These are phyloP conservation scores for Malaclemys terrapin DNA, from an alignment of 2,113 vertebrate genomes.

Conservation along the genomic window DNA sequence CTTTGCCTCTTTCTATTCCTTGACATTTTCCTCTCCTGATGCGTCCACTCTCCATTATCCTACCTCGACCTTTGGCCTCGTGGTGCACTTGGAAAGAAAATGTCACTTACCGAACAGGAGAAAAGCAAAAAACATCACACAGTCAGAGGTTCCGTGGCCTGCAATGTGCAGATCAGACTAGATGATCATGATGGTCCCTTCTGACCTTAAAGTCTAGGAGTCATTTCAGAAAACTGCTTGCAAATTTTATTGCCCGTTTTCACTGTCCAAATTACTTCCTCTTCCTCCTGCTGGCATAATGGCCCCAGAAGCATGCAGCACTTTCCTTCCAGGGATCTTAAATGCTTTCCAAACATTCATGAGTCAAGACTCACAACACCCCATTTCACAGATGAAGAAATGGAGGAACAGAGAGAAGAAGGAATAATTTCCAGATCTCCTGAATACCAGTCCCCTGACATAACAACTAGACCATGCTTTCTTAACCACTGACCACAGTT, in stretches of 20 bases:
- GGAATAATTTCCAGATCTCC: not conserved
- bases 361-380: not conserved
- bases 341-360: not conserved
- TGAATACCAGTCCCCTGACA: not conserved
- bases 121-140: not conserved
- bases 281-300: not conserved
- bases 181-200: not conserved
- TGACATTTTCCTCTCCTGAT: not conserved
- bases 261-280: not conserved
- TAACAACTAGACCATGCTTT: not conserved
- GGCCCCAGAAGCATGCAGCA: not conserved
- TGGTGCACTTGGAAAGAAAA: not conserved
- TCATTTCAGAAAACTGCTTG: not conserved
- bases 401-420: not conserved
- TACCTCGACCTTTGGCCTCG: not conserved
- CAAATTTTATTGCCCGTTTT: not conserved
- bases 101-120: not conserved
- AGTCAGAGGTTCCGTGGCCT: not conserved
- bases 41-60: not conserved
- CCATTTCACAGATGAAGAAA: not conserved
- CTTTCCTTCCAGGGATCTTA: not conserved
- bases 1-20: not conserved
- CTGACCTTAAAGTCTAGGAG: not conserved
- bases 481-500: not conserved
- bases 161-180: not conserved